phyloP scores from a whole-genome alignment of 2,888 invertebrate species.

The Pandemis corylana region DNA sequence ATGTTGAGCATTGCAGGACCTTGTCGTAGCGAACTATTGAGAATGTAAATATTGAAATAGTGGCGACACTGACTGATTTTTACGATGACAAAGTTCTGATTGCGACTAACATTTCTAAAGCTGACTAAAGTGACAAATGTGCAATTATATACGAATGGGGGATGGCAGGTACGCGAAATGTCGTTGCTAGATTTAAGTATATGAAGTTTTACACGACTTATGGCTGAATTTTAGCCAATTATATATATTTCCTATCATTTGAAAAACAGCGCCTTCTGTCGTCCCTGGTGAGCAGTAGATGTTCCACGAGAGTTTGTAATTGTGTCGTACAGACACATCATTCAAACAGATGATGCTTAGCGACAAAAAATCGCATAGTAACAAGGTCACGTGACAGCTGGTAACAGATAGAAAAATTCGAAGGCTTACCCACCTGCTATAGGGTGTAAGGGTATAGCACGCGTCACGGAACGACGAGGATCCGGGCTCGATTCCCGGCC shows the following conservation, averaged over 20 bases:
- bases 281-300: too few species aligned
- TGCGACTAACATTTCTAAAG: not conserved
- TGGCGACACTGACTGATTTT: not conserved
- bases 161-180: not conserved
- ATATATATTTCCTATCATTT: not conserved
- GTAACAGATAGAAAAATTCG: too few species aligned
- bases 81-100: not conserved
- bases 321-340: too few species aligned
- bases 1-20: not conserved
- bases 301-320: too few species aligned
- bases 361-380: too few species aligned
- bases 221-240: not conserved
- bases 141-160: constrained; percentile 13
- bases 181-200: not conserved
- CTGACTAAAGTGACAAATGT: not conserved
- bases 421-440: too few species aligned
- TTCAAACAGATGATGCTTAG: too few species aligned
- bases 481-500: too few species aligned
- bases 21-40: not conserved
- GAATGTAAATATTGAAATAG: not conserved
- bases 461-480: too few species aligned
- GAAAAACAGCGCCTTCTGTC: too few species aligned
- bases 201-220: not conserved
- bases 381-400: too few species aligned
- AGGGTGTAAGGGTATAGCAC: too few species aligned